Base-by-base conservation (phyloP, 2,888 invertebrate species). In the Drosophila macrothrix region DNA sequence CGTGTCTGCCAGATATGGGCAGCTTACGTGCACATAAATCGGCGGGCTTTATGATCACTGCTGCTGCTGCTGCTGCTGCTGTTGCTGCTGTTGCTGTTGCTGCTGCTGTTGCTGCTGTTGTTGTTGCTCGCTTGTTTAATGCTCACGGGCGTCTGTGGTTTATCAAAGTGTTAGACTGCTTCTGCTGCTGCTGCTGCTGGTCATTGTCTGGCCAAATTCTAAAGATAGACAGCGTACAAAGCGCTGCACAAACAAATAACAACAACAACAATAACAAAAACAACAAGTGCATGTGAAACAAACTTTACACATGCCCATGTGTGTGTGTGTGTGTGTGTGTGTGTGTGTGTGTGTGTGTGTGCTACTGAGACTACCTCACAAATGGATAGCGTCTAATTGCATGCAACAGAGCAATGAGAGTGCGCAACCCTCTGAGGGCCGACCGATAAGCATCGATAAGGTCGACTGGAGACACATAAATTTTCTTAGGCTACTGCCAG, bases 211-310 rank as follows among this genome's bases (percentile, higher is more conserved):
- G 65, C 80, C 80, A 72, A 88, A 79, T 84, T 84, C 83, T 73
- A 76, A 76, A 75, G 62, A 69, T 63, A 74, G 78, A 75, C 64
- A 63, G 68, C 61, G 63, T 59, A 75, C 67, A 82, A 67, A 49
- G 78, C 68, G 52, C 56, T 60, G 58, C 64, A 66, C 88, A 87
- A 84, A 69, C 71, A 77, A 63, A 29, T 28, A 29, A 37, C 53
- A 68, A 29, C 31, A 63, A 53, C 69, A 73, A 43, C 43, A 62
- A n/a, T 25, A 55, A 41, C 55, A 84, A 67, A 53, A 60, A 66
- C 66, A 84, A 67, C 88, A 89, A 83, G 87, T 89, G 82, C 82
- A 81, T 84, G 84, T 77, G 89, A 88, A 83, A 73, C 67, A 83
- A 86, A 88, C 72, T 72, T 58, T 59, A 65, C 64, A 69, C 59